These are phyloP conservation scores for Plagodis pulveraria DNA, from an alignment of 2,888 invertebrate species.

Conservation along the genomic window DNA sequence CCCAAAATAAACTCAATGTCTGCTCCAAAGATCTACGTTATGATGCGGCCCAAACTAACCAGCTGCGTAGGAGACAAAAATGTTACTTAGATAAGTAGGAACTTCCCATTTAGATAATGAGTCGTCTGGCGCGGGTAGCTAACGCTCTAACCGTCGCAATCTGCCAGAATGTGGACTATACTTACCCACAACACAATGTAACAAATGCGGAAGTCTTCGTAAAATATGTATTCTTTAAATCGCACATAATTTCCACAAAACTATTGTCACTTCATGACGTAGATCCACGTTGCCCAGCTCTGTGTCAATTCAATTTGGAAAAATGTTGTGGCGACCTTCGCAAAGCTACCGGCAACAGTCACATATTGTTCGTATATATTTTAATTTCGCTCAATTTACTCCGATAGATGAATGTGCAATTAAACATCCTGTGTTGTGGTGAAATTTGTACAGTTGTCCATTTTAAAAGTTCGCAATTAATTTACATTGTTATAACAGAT, in stretches of 20 bases:
- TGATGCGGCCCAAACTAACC: conserved; percentile 21
- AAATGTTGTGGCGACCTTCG: conserved; percentile 10
- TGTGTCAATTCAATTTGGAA: conserved; percentile 8
- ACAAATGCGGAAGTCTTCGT: conserved; percentile 15
- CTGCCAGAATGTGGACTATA: conserved; percentile 18
- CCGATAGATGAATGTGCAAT: conserved; percentile 22
- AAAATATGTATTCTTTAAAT: conserved; percentile 3
- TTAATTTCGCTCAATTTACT: conserved; percentile 22
- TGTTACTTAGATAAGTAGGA: conserved; percentile 66
- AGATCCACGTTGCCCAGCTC: conserved; percentile 3
- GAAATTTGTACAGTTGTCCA: conserved; percentile 35
- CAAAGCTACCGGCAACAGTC: background rate
- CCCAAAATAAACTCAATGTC: conserved; percentile 7
- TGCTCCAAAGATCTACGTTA: conserved; percentile 11
- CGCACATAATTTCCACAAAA: conserved; percentile 3
- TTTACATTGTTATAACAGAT: conserved; percentile 32
- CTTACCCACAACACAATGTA: background rate
- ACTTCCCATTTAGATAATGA: conserved; percentile 73
- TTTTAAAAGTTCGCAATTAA: conserved; percentile 29
- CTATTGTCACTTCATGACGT: background rate
- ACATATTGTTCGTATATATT: conserved; percentile 7
- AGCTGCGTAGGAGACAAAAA: conserved; percentile 59
- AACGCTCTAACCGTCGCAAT: conserved; percentile 21
- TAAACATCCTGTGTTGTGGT: conserved; percentile 23
- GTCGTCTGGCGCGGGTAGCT: conserved; percentile 41